Conservation (phyloP, 2,797 vertebrate genomes). For the Garrulus glandarius region DNA sequence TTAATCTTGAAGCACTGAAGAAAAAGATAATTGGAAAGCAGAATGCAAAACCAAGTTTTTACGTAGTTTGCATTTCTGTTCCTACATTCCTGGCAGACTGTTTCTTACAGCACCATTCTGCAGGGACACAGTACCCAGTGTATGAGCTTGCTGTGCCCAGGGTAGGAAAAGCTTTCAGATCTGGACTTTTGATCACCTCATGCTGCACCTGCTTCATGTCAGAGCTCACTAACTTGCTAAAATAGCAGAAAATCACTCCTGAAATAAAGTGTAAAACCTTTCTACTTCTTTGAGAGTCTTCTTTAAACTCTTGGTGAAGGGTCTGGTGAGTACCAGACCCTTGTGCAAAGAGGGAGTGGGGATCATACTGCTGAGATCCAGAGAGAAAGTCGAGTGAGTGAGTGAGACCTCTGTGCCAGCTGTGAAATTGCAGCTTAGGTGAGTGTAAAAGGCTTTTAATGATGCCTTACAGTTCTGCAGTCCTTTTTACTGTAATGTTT, state of each 20-base stretch:
- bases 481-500: not conserved
- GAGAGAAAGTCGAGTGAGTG: not conserved
- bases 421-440: not conserved
- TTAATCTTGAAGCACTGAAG: not conserved
- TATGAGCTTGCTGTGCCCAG: not conserved
- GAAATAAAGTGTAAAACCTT: not conserved
- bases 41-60: not conserved
- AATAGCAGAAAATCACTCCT: not conserved
- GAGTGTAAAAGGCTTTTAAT: not conserved
- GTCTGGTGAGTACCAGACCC: not conserved
- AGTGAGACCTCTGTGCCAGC: not conserved
- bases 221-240: not conserved
- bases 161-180: not conserved
- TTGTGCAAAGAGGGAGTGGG: not conserved
- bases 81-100: not conserved
- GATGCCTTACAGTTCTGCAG: not conserved
- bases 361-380: not conserved
- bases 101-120: not conserved
- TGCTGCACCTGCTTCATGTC: not conserved
- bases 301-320: not conserved
- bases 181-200: not conserved
- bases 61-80: not conserved
- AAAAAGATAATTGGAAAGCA: not conserved
- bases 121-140: not conserved
- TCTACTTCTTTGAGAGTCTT: not conserved